A percentile compares a stretch with the other conserved stretches of the same genome.
phyloP scores from a whole-genome alignment of 2,888 invertebrate genomes.

The Frankliniella fusca region DNA sequence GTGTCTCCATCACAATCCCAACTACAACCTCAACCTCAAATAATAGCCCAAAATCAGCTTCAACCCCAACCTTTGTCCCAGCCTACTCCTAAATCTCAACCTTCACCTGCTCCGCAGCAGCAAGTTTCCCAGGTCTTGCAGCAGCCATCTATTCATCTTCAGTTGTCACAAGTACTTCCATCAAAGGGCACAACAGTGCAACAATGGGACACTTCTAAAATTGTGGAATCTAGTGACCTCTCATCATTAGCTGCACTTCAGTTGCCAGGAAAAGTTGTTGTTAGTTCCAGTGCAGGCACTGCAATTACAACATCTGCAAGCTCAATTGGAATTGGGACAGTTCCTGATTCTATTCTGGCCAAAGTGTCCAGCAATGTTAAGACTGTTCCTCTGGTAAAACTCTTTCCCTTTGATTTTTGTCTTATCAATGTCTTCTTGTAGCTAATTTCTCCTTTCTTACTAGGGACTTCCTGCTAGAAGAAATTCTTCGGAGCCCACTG shows the following conservation, averaged over 20 bases:
- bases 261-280: not conserved
- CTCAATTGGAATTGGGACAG: not conserved
- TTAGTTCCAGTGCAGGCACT: conserved; percentile 16
- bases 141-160: not conserved
- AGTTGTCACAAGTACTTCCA: not conserved
- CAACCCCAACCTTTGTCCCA: conserved; percentile 28
- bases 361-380: not conserved
- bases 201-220: not conserved
- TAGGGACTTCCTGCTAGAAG: not conserved
- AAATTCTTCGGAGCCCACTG: not conserved
- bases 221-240: not conserved
- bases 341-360: not conserved
- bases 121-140: conserved; percentile 39
- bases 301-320: not conserved
- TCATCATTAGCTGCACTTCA: not conserved
- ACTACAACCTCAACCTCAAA: not conserved
- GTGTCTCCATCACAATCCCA: not conserved
- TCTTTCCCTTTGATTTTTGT: not conserved
- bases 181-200: not conserved
- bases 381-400: not conserved
- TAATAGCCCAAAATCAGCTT: not conserved
- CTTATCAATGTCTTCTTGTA: not conserved
- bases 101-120: conserved; percentile 43
- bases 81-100: conserved; percentile 38
- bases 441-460: not conserved